These are phyloP conservation scores for Silvanus unidentatus DNA, from an alignment of 2,888 invertebrate genomes.

Conservation along the genomic window DNA sequence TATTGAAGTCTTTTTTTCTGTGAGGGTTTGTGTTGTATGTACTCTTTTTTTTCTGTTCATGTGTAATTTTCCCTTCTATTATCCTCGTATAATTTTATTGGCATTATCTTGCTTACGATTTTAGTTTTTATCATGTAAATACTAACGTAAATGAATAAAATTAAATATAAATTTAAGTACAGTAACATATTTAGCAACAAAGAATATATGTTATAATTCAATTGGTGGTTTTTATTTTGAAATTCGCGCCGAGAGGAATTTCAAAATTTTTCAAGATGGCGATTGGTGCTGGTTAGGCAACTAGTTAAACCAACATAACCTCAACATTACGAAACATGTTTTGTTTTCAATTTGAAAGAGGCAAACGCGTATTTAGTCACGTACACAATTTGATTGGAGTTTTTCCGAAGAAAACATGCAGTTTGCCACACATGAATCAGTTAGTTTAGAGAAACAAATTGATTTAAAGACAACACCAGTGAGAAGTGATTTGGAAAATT, in stretches of 20 bases:
- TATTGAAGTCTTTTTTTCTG: slow-evolving; percentile 17
- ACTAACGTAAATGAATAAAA: slow-evolving; percentile 39
- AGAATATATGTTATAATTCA: slow-evolving; percentile 31
- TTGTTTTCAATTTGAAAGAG: too few species aligned
- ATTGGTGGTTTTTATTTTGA: too few species aligned
- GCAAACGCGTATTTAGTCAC: slow-evolving; percentile 2
- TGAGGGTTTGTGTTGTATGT: slow-evolving; percentile 18
- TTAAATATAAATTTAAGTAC: slow-evolving; percentile 23
- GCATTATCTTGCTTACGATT: slow-evolving; percentile 35
- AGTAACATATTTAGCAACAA: slow-evolving; percentile 34
- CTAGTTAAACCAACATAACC: too few species aligned
- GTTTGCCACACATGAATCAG: slow-evolving; percentile 52
- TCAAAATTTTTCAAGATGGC: too few species aligned
- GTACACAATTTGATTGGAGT: background rate
- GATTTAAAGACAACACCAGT: slow-evolving; percentile 27
- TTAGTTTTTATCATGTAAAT: slow-evolving; percentile 34
- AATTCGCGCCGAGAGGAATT: too few species aligned
- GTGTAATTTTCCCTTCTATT: slow-evolving; percentile 12
- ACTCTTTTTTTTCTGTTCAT: slow-evolving; percentile 15
- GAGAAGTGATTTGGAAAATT: slow-evolving; percentile 35
- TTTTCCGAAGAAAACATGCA: slow-evolving; percentile 23
- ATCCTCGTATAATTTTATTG: slow-evolving; percentile 27
- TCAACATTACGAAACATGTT: too few species aligned
- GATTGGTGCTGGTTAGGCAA: too few species aligned
- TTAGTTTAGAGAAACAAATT: slow-evolving; percentile 51